Base-by-base conservation (phyloP, 2,888 invertebrate species). In the Caenorhabditis sp. region DNA sequence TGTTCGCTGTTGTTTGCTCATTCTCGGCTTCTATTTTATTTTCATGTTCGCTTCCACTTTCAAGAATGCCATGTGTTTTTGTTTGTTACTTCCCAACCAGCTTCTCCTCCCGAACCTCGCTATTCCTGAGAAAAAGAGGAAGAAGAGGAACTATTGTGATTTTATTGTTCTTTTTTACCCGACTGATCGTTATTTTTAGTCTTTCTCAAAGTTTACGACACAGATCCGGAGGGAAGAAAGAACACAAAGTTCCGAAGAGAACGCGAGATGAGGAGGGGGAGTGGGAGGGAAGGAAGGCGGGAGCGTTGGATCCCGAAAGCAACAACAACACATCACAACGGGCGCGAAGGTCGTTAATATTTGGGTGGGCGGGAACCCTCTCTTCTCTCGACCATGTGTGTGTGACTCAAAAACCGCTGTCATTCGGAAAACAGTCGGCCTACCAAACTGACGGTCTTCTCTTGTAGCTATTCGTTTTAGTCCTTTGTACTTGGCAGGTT, bases 241-340 rank as follows among this genome's bases (percentile, higher is more conserved):
- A n/a, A n/a, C n/a, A n/a, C n/a, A n/a, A n/a, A n/a, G n/a, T n/a
- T n/a, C n/a, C n/a, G 32, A 41, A 43, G 20, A 13, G 27, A 1
- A 26, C 5, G 45, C 9, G 46, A 4, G 56, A 27, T 35, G 48
- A 37, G 45, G 56, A 24, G 41, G 46, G 39, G 37, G 30, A 41
- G 35, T 11, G 30, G 41, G 41, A 35, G 68, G 32, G 52, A 50
- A 68, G 58, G 58, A 46, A 65, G 65, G 65, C 55, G 46, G 65
- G 59, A 53, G 48, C 70, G 55, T 45, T 20, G 20, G 46, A 32
- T 9, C 68, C 58, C 45, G 37, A 65, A 45, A 70, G 53, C 59
- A 70, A 70, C 70, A 70, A 70, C 70, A 70, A 59, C 50, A 50
- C 66, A 68, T 59, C 58, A 50, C 66, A 50, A 32, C 52, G 26